Evolutionary conservation across 2,797 vertebrate genomes (phyloP).

Genomic region (Urophycis tenuis): DNA sequence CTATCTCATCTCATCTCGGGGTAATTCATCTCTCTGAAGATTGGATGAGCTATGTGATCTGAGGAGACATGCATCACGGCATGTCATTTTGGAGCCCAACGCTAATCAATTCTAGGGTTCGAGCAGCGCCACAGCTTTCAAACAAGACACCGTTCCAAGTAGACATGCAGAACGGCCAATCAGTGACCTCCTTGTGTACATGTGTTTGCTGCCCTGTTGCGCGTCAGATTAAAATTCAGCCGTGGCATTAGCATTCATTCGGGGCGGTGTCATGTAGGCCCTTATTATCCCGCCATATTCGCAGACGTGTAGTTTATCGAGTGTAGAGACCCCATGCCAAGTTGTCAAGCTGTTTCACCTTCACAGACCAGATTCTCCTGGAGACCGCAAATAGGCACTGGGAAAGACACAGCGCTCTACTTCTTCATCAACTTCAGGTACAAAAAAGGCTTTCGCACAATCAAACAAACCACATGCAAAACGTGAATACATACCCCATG

Average conservation of each 20-base stretch:
- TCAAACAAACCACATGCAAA: neutral
- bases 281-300: slow-evolving; percentile 8
- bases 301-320: slow-evolving; percentile 16
- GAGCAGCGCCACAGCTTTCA: slow-evolving; percentile 55
- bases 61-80: slow-evolving; percentile 79
- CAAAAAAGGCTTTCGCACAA: neutral
- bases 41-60: slow-evolving; percentile 79
- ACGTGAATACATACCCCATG: too few species aligned
- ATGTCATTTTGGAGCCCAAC: slow-evolving; percentile 86
- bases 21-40: slow-evolving; percentile 86
- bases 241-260: slow-evolving; percentile 29
- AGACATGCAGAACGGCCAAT: slow-evolving; percentile 5
- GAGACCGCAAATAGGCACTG: neutral
- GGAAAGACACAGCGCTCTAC: too few species aligned
- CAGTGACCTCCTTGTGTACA: slow-evolving; percentile 10
- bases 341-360: neutral
- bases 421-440: too few species aligned
- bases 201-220: neutral
- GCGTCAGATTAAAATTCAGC: slow-evolving; percentile 23
- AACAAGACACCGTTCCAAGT: neutral
- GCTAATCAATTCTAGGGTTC: slow-evolving; percentile 81
- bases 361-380: neutral
- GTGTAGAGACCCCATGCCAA: slow-evolving; percentile 12
- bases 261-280: slow-evolving; percentile 6
- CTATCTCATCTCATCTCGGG: slow-evolving; percentile 75